These are phyloP conservation scores for Volucella inanis DNA, from an alignment of 2,888 invertebrate genomes.

Conservation along the genomic window DNA sequence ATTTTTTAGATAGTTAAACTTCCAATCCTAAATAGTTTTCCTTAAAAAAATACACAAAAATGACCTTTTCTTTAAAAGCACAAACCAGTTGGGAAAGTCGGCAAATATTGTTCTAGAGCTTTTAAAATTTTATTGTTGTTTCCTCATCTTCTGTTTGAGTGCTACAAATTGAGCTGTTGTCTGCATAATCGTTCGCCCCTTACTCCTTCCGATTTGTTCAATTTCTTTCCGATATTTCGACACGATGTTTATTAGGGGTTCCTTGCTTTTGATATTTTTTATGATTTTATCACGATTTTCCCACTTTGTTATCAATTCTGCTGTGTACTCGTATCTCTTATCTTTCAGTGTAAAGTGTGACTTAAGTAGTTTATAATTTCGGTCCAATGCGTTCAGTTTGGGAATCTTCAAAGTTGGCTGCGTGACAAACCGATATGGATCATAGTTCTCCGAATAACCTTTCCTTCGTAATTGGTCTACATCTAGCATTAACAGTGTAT, in stretches of 20 bases:
- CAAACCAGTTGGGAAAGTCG: neutral
- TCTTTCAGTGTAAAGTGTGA: slow-evolving; percentile 77
- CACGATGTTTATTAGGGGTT: neutral
- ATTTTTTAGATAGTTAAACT: too few species aligned
- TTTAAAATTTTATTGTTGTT: neutral
- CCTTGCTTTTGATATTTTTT: neutral
- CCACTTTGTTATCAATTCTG: slow-evolving; percentile 47
- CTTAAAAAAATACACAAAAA: too few species aligned
- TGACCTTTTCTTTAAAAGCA: too few species aligned
- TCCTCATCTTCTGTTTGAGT: neutral
- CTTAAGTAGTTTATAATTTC: slow-evolving; percentile 75
- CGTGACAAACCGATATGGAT: slow-evolving; percentile 80
- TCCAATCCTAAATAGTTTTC: too few species aligned
- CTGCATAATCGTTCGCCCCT: neutral
- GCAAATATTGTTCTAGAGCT: neutral
- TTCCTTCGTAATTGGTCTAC: slow-evolving; percentile 78
- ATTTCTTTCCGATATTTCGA: slow-evolving; percentile 20
- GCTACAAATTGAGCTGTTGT: neutral
- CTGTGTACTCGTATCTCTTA: slow-evolving; percentile 75
- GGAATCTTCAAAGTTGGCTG: slow-evolving; percentile 79
- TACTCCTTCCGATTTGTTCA: neutral
- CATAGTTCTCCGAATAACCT: slow-evolving; percentile 78
- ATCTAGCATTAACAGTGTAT: slow-evolving; percentile 79
- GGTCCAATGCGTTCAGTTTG: slow-evolving; percentile 74
- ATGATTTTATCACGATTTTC: slow-evolving; percentile 22